Percentiles rank a stretch among this genome's conserved stretches.
phyloP scores from a whole-genome alignment of 1,140 invertebrate species.

The Lineus longissimus region DNA sequence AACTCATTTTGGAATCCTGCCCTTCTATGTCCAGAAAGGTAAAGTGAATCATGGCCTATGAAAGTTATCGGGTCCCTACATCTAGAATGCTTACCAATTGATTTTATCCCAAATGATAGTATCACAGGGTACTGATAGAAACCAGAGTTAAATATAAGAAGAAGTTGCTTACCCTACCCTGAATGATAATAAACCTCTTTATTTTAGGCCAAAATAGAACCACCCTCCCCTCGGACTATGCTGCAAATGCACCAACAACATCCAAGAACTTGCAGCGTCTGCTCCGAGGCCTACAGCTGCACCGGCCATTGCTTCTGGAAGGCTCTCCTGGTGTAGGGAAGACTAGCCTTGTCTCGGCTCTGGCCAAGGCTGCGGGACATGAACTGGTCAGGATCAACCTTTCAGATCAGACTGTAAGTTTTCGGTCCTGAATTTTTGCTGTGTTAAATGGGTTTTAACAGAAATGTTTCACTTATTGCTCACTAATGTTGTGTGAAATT shows the following conservation, averaged over 20 bases:
- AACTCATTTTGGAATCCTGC: slow-evolving; percentile 44
- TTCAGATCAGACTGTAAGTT: slow-evolving; percentile 91
- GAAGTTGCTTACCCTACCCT: too few species aligned
- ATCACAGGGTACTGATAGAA: too few species aligned
- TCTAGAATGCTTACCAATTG: neutral
- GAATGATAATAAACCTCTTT: neutral
- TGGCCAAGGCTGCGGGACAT: slow-evolving; percentile 80
- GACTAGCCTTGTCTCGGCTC: slow-evolving; percentile 87
- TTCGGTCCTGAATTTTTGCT: neutral
- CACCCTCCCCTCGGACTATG: slow-evolving; percentile 26
- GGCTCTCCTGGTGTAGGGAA: slow-evolving; percentile 98
- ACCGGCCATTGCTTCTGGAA: slow-evolving; percentile 86
- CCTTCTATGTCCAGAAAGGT: slow-evolving; percentile 53
- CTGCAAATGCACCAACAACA: slow-evolving; percentile 72
- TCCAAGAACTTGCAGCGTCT: slow-evolving; percentile 77
- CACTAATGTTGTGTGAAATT: too few species aligned
- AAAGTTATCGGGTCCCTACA: too few species aligned
- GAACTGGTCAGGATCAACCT: slow-evolving; percentile 88
- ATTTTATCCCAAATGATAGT: too few species aligned
- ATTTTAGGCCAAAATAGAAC: neutral
- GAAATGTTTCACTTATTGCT: neutral
- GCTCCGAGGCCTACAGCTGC: slow-evolving; percentile 79
- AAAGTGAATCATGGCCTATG: slow-evolving; percentile 9
- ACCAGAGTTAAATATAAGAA: too few species aligned
- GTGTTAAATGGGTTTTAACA: neutral